phyloP scores from a whole-genome alignment of 2,888 invertebrate genomes.

The Eremobia ochroleuca region DNA sequence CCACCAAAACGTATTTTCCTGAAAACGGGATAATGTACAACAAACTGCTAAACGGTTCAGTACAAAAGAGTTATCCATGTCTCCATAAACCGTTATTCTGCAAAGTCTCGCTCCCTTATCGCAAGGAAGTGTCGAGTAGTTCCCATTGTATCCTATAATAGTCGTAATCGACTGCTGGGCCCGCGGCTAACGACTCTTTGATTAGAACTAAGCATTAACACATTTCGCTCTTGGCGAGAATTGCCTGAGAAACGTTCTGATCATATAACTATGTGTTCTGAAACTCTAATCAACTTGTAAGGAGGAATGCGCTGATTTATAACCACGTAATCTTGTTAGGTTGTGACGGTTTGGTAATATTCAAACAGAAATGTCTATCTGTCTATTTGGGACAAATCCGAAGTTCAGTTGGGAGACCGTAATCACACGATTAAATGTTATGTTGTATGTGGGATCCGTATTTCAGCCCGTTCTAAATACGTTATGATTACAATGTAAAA shows the following conservation, averaged over 20 bases:
- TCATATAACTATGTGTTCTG: conserved; percentile 59
- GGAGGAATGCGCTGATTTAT: conserved; percentile 57
- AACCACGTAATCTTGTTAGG: conserved; percentile 43
- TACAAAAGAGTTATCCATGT: conserved; percentile 58
- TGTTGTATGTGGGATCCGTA: too few species aligned
- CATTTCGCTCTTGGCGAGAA: conserved; percentile 72
- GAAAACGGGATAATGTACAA: conserved; percentile 48
- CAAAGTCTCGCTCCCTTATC: conserved; percentile 70
- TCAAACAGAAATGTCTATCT: background rate
- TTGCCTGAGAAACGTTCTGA: conserved; percentile 61
- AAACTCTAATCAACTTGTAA: conserved; percentile 60
- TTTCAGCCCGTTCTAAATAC: conserved; percentile 16
- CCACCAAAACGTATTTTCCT: conserved; percentile 19
- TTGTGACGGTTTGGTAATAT: conserved; percentile 14
- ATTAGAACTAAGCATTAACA: conserved; percentile 83
- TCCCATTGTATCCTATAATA: conserved; percentile 80
- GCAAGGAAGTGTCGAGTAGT: conserved; percentile 80
- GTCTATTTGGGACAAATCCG: background rate
- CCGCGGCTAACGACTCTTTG: conserved; percentile 84
- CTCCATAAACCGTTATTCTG: conserved; percentile 52
- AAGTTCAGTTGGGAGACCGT: background rate
- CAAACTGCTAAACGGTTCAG: conserved; percentile 35
- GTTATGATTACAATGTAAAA: conserved; percentile 48
- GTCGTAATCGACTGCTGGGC: conserved; percentile 82
- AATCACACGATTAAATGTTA: too few species aligned